These are phyloP conservation scores for Prolemur simus DNA, from an alignment of 2,113 vertebrate genomes.

Conservation along the genomic window DNA sequence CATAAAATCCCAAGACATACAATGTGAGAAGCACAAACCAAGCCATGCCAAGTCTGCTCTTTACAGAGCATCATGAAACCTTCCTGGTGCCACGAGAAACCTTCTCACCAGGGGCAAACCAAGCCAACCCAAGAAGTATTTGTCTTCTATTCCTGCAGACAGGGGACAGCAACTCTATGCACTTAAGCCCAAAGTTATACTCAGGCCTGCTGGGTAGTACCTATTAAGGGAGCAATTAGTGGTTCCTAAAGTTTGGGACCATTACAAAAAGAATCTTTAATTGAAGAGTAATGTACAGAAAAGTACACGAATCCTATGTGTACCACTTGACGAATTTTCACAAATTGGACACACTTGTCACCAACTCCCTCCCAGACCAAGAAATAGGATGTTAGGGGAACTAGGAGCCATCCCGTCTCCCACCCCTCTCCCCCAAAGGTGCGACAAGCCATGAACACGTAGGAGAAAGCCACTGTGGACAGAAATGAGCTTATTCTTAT, in stretches of 20 bases:
- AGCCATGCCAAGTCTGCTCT: too few species aligned
- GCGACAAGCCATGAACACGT: background rate
- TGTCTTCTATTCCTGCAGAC: background rate
- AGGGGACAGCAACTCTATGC: background rate
- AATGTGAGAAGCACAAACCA: background rate
- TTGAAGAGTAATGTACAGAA: background rate
- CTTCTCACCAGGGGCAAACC: background rate
- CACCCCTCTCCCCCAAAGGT: rapidly evolving
- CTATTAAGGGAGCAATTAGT: too few species aligned
- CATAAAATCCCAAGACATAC: background rate
- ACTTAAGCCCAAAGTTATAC: background rate
- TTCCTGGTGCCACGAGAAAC: background rate
- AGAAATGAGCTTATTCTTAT: background rate
- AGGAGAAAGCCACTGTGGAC: background rate
- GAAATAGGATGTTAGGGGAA: background rate
- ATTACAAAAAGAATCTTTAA: background rate
- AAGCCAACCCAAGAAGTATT: background rate
- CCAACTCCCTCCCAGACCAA: background rate
- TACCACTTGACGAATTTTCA: background rate
- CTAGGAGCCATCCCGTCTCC: background rate
- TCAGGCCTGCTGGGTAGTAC: background rate
- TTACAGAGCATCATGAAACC: background rate
- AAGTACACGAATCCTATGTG: background rate
- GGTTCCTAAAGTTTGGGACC: background rate
- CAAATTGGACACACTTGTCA: background rate